phyloP scores from a whole-genome alignment of 2,113 vertebrate genomes.

The Craseonycteris thonglongyai region DNA sequence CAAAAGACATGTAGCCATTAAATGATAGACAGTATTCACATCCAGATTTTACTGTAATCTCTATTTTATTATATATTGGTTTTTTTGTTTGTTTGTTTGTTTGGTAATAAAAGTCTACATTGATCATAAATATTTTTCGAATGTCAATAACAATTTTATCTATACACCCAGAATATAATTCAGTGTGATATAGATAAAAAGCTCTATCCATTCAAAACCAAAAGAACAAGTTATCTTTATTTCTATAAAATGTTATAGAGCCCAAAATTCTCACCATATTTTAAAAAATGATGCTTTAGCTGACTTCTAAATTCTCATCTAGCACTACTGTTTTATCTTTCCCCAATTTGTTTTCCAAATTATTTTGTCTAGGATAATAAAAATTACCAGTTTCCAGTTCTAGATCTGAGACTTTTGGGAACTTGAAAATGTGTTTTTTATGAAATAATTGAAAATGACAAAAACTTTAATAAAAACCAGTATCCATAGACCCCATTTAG shows the following conservation, averaged over 20 bases:
- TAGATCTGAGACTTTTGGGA: not conserved
- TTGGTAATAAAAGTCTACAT: not conserved
- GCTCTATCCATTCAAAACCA: not conserved
- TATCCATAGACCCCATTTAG: not conserved
- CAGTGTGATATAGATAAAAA: not conserved
- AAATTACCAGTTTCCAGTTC: not conserved
- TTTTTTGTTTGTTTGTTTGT: not conserved
- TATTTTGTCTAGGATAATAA: not conserved
- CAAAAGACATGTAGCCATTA: not conserved
- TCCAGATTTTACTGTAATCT: not conserved
- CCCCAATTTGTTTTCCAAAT: not conserved
- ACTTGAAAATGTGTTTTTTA: not conserved
- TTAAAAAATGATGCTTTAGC: not conserved
- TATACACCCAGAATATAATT: not conserved
- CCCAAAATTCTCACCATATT: not conserved
- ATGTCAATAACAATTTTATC: not conserved
- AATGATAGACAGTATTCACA: not conserved
- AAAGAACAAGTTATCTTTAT: not conserved
- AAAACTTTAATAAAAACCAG: not conserved
- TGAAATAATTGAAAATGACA: not conserved
- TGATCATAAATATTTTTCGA: not conserved
- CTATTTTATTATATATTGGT: not conserved
- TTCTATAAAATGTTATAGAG: not conserved
- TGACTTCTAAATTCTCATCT: not conserved
- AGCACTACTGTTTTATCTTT: not conserved